Conservation (phyloP, 2,797 vertebrate species). For the Myotis findleyi region DNA sequence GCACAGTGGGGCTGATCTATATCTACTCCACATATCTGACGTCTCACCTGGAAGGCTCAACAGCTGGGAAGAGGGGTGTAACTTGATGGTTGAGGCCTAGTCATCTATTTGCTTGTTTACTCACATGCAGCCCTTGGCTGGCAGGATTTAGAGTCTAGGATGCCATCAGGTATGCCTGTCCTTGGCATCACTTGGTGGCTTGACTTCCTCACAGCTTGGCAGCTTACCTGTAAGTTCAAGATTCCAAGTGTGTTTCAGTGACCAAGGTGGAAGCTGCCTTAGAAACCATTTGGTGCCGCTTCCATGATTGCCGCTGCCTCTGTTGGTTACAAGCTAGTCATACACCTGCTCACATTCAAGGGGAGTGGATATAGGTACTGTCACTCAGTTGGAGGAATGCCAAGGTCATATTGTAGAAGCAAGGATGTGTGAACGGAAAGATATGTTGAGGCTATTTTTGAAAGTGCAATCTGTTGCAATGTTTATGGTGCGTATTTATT, state of each 20-base stretch:
- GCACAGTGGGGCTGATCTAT: neutral
- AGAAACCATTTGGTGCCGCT: neutral
- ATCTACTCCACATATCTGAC: neutral
- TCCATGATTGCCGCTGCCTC: too few species aligned
- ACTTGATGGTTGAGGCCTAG: neutral
- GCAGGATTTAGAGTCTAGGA: neutral
- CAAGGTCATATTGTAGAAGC: neutral
- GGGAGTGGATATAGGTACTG: too few species aligned
- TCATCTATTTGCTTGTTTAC: neutral
- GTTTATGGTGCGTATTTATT: slow-evolving; percentile 45
- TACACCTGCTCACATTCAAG: neutral
- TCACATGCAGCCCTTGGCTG: neutral
- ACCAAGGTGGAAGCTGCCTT: neutral
- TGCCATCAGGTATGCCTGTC: neutral
- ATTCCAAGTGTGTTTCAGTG: neutral
- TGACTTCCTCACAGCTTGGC: neutral
- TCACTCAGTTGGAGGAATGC: neutral
- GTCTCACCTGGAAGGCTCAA: neutral
- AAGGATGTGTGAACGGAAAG: neutral
- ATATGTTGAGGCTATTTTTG: neutral
- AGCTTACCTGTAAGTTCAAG: neutral
- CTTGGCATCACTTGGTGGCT: neutral
- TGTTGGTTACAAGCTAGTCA: neutral
- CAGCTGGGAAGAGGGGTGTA: neutral
- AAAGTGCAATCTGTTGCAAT: slow-evolving; percentile 26